Evolutionary conservation across 2,797 vertebrate genomes (phyloP).

Genomic region (Paratrypauchen microcephalus): DNA sequence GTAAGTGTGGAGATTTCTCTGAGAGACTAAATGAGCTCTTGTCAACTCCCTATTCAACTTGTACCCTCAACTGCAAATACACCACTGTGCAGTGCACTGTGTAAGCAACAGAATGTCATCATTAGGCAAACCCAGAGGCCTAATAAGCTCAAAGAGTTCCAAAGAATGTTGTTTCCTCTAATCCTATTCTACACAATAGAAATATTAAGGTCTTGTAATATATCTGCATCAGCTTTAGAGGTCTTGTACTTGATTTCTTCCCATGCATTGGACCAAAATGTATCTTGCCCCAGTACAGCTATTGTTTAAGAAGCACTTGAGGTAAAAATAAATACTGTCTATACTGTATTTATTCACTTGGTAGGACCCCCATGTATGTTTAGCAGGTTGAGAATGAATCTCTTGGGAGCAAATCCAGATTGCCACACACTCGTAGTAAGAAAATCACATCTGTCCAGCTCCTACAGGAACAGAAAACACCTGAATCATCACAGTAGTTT

Average conservation of each 20-base stretch:
- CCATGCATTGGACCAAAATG: too few relatives aligned
- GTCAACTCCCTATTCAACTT: slow-evolving; percentile 30
- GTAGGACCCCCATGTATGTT: not conserved
- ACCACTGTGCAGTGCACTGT: slow-evolving; percentile 21
- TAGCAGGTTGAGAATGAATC: not conserved
- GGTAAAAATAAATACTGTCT: not conserved
- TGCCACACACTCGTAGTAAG: slow-evolving; percentile 20
- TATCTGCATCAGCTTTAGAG: not conserved
- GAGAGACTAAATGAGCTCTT: slow-evolving; percentile 29
- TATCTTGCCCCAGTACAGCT: too few relatives aligned
- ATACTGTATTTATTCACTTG: not conserved
- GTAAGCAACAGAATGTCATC: slow-evolving; percentile 29
- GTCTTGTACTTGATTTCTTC: too few relatives aligned
- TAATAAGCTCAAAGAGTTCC: slow-evolving; percentile 10
- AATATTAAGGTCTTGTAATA: not conserved
- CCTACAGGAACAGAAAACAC: slow-evolving; percentile 17
- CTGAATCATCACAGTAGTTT: slow-evolving; percentile 35
- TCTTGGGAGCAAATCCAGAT: slow-evolving; percentile 18
- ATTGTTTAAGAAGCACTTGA: too few relatives aligned
- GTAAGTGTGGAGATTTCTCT: slow-evolving; percentile 6
- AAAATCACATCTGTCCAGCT: slow-evolving; percentile 19
- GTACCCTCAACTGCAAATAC: slow-evolving; percentile 35
- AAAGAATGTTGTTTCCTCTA: not conserved
- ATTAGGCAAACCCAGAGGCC: slow-evolving; percentile 2
- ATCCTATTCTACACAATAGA: not conserved